Conservation (phyloP, 2,888 invertebrate species). For the Dilophus febrilis region DNA sequence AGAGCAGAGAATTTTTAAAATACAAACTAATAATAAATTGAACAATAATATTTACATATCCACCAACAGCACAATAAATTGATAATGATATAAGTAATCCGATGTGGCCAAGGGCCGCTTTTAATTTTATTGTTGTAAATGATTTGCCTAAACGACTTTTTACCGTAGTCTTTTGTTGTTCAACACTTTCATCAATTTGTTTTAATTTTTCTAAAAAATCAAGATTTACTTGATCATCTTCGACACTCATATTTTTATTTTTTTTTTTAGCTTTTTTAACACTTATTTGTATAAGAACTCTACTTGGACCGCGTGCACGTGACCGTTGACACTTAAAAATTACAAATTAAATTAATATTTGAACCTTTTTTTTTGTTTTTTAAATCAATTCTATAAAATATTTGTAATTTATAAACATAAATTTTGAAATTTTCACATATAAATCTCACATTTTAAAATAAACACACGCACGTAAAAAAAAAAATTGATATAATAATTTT, state of each 20-base stretch:
- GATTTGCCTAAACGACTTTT: slow-evolving; percentile 13
- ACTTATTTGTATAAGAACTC: no score
- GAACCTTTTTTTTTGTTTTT: no score
- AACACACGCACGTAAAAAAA: no score
- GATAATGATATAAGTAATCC: slow-evolving; percentile 59
- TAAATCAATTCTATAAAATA: no score
- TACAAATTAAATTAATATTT: no score
- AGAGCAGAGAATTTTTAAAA: no score
- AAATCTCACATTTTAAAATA: no score
- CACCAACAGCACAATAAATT: slow-evolving; percentile 62
- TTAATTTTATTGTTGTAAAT: slow-evolving; percentile 41
- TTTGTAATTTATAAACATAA: no score
- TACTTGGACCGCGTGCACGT: not conserved
- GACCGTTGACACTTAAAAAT: no score
- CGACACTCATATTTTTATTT: slow-evolving; percentile 10
- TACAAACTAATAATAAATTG: slow-evolving; percentile 1
- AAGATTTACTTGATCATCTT: slow-evolving; percentile 26
- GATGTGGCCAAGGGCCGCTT: slow-evolving; percentile 51
- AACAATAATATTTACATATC: slow-evolving; percentile 44
- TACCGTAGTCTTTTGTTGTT: not conserved
- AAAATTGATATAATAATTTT: no score
- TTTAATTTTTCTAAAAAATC: slow-evolving; percentile 28
- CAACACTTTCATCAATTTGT: slow-evolving; percentile 22
- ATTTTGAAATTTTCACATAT: no score
- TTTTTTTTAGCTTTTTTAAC: no score